Percentiles rank a stretch among this genome's conserved stretches.
phyloP scores from a whole-genome alignment of 1,140 invertebrate species.

The Thaumetopoea pityocampa region DNA sequence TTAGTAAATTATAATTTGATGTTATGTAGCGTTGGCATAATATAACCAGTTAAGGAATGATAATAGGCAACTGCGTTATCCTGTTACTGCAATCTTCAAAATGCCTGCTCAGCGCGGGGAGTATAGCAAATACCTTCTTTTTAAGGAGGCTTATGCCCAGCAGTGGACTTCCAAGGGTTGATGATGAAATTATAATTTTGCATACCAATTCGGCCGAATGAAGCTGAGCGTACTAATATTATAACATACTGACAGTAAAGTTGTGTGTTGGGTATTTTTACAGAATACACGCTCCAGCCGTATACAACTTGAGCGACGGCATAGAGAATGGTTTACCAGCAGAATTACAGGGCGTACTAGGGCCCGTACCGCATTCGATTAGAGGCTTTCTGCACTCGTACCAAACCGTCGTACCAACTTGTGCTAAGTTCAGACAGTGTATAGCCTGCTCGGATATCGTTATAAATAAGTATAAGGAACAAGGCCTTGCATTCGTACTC shows the following conservation, averaged over 20 bases:
- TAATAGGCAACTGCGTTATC: too few species aligned
- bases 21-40: too few species aligned
- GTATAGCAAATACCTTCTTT: too few species aligned
- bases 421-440: conserved; percentile 90
- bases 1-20: too few species aligned
- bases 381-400: conserved; percentile 91
- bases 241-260: not conserved
- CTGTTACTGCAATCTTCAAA: too few species aligned
- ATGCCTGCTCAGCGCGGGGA: too few species aligned
- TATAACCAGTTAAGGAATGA: too few species aligned
- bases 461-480: conserved; percentile 79
- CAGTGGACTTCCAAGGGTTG: too few species aligned
- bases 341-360: conserved; percentile 83
- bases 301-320: conserved; percentile 63
- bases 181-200: too few species aligned
- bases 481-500: conserved; percentile 87
- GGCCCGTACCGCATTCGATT: conserved; percentile 95
- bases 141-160: too few species aligned
- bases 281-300: conserved; percentile 79
- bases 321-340: conserved; percentile 49
- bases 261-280: conserved; percentile 27
- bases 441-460: conserved; percentile 91
- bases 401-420: conserved; percentile 88
- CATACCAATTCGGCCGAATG: too few species aligned
- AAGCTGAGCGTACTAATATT: too few species aligned